These are phyloP conservation scores for Dione juno DNA, from an alignment of 2,888 invertebrate species.

Conservation along the genomic window DNA sequence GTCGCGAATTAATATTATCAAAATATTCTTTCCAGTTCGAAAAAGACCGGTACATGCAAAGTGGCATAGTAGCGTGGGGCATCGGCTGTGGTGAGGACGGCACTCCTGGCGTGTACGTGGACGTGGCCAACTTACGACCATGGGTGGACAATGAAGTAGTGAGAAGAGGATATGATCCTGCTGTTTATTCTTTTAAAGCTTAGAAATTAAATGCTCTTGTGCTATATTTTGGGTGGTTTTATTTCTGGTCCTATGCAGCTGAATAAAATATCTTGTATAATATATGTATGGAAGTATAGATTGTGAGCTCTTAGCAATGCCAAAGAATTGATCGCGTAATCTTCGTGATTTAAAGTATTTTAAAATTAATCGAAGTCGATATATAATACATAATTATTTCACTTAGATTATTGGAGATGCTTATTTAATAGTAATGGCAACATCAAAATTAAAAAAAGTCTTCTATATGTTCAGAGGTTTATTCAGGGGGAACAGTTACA, in stretches of 20 bases:
- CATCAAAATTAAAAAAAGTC: neutral
- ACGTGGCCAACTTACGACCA: constrained; percentile 84
- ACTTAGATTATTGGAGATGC: no score
- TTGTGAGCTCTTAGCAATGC: no score
- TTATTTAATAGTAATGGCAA: no score
- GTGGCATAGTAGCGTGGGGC: constrained; percentile 89
- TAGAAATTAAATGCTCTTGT: neutral
- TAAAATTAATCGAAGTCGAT: no score
- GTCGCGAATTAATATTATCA: no score
- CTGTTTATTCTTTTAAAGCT: constrained; percentile 52
- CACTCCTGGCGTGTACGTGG: constrained; percentile 48
- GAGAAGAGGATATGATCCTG: constrained; percentile 71
- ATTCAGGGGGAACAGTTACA: neutral
- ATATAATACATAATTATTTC: no score
- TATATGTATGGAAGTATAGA: no score
- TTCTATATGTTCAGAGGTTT: neutral
- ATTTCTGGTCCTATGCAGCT: neutral
- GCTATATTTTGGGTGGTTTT: neutral
- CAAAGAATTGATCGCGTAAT: no score
- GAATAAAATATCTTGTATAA: neutral
- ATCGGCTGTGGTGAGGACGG: constrained; percentile 84
- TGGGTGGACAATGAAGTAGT: constrained; percentile 88
- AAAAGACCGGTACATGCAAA: constrained; percentile 53
- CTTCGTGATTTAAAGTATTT: no score
- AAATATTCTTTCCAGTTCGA: constrained; percentile 48